Evolutionary conservation across 2,113 vertebrate species (phyloP).

Genomic region (Eudorcas thomsonii): DNA sequence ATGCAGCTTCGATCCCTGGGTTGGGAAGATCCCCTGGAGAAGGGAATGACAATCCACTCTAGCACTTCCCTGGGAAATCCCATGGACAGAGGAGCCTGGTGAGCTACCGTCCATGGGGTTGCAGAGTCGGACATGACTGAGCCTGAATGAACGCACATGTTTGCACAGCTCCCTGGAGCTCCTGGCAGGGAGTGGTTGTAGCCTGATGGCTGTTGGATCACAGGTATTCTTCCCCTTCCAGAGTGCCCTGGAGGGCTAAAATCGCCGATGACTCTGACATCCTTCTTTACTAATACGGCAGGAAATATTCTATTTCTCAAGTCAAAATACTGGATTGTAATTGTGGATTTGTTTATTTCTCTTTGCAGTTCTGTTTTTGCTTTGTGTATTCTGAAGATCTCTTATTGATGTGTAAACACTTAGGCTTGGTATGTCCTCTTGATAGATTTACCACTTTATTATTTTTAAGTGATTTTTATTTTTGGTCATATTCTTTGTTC

Average conservation of each 20-base stretch:
- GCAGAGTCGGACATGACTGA: neutral
- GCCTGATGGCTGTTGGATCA: neutral
- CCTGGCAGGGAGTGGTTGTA: neutral
- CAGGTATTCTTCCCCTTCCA: neutral
- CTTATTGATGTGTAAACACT: neutral
- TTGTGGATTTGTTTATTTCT: neutral
- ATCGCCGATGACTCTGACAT: neutral
- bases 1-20: neutral
- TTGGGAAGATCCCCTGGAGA: neutral
- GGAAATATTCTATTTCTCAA: neutral
- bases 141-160: neutral
- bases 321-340: neutral
- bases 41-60: neutral
- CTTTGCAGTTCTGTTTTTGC: neutral
- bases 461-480: neutral
- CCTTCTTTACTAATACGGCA: neutral
- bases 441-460: neutral
- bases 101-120: neutral
- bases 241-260: neutral
- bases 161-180: neutral
- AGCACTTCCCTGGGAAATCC: neutral
- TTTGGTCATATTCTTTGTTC: neutral
- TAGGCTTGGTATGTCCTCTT: neutral
- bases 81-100: neutral
- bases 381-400: neutral